These are phyloP conservation scores for Lonchura striata DNA, from an alignment of 2,113 vertebrate species.

Conservation along the genomic window DNA sequence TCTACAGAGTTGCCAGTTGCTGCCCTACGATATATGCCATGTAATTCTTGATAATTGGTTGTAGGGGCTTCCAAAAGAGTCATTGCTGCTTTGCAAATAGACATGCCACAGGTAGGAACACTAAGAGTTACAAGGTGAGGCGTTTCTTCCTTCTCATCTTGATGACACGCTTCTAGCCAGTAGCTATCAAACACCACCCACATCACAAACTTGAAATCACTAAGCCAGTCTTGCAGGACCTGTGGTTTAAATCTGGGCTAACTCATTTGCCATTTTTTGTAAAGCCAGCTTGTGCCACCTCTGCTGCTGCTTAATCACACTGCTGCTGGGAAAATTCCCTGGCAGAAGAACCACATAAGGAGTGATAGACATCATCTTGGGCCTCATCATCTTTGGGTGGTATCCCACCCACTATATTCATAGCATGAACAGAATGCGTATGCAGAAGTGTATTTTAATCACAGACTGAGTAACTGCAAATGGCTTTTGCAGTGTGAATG, in stretches of 20 bases:
- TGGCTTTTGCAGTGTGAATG: neutral
- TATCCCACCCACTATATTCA: neutral
- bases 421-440: neutral
- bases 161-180: neutral
- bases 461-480: neutral
- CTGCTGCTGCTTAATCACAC: neutral
- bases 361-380: neutral
- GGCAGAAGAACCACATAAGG: neutral
- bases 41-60: neutral
- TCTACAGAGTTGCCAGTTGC: neutral
- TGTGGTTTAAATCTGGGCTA: neutral
- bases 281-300: neutral
- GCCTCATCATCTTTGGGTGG: neutral
- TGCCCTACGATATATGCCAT: neutral
- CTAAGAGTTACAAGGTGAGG: accelerated
- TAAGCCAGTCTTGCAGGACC: neutral
- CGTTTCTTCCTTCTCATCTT: neutral
- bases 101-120: neutral
- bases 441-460: neutral
- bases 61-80: neutral
- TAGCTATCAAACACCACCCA: neutral
- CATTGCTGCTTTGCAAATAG: neutral
- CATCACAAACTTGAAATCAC: neutral
- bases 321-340: neutral
- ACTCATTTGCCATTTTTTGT: neutral